A percentile compares a stretch with the other conserved stretches of the same genome.
Evolutionary conservation across 2,113 vertebrate genomes (phyloP).

Genomic region (Leptodactylus fuscus): DNA sequence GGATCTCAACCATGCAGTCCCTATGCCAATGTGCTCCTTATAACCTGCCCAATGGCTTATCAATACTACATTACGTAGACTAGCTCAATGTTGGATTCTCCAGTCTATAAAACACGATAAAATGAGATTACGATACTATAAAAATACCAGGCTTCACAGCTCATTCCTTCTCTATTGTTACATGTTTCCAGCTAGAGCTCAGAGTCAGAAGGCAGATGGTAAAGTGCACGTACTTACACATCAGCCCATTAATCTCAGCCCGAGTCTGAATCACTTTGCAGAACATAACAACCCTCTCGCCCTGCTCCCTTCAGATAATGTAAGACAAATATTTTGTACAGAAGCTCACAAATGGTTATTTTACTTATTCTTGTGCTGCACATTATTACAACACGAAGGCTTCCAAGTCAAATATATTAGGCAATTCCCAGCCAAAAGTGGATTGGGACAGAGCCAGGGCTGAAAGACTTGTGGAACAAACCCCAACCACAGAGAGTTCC

Average conservation of each 20-base stretch:
- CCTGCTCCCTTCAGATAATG: constrained; percentile 51
- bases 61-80: no score
- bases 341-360: constrained; percentile 51
- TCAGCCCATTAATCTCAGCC: constrained; percentile 3
- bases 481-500: constrained; percentile 43
- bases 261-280: background rate
- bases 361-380: constrained; percentile 40
- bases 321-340: constrained; percentile 51
- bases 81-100: no score
- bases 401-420: constrained; percentile 58
- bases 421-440: constrained; percentile 24
- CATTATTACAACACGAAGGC: constrained; percentile 42
- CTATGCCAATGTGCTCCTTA: background rate
- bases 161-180: constrained; percentile 1
- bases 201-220: background rate
- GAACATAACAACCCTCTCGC: constrained; percentile 19
- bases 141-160: background rate
- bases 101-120: background rate
- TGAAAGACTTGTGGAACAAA: constrained; percentile 32
- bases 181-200: constrained; percentile 13
- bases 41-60: background rate
- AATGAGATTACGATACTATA: background rate
- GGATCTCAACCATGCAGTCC: background rate
- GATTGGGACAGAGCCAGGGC: constrained; percentile 39
- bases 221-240: background rate